These are phyloP conservation scores for Lophochroa leadbeateri DNA, from an alignment of 2,113 vertebrate genomes.

Conservation along the genomic window DNA sequence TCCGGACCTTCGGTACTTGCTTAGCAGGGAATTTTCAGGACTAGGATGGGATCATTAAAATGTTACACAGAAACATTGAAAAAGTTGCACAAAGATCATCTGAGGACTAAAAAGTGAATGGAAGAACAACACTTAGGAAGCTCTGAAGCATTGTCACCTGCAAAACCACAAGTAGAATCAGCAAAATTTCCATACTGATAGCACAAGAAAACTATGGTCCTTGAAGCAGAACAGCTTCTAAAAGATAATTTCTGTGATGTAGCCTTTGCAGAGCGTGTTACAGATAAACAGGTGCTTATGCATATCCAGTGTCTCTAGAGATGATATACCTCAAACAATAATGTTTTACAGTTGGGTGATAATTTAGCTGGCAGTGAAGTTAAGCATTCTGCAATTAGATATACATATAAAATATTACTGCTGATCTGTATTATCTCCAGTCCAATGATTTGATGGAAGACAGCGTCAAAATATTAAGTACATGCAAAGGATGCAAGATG, in stretches of 20 bases:
- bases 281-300: neutral
- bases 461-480: neutral
- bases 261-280: neutral
- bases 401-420: neutral
- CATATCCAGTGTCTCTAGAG: neutral
- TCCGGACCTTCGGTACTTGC: neutral
- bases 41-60: neutral
- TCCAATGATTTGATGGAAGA: neutral
- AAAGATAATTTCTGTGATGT: neutral
- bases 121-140: neutral
- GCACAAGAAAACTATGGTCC: neutral
- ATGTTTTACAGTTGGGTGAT: neutral
- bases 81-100: neutral
- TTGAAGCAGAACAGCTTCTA: neutral
- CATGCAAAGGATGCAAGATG: neutral
- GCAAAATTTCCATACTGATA: neutral
- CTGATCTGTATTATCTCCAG: neutral
- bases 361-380: neutral
- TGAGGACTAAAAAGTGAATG: neutral
- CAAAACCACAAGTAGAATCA: neutral
- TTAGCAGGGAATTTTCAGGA: neutral
- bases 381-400: neutral
- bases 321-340: neutral
- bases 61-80: neutral
- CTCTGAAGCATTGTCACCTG: neutral